phyloP scores from a whole-genome alignment of 2,888 invertebrate genomes.

The Lamellibrachia satsuma region DNA sequence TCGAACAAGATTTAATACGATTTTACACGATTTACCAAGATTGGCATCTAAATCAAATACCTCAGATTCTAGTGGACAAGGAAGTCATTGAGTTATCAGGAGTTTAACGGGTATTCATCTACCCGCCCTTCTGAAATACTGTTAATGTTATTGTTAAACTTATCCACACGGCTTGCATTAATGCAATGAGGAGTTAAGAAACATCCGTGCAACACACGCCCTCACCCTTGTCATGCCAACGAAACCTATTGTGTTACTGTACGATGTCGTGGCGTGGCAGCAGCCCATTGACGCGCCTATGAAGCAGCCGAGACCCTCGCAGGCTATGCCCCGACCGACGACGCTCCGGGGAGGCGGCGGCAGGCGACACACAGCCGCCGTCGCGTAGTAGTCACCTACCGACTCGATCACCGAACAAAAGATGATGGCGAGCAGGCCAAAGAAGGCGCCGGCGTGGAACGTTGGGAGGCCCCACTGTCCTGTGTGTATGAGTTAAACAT shows the following conservation, averaged over 20 bases:
- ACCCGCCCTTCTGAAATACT: no score
- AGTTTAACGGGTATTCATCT: no score
- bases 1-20: no score
- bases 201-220: not conserved
- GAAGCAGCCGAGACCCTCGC: not conserved
- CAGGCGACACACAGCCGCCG: constrained; percentile 14
- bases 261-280: constrained; percentile 85
- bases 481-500: not conserved
- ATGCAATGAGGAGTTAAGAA: not conserved
- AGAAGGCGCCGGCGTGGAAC: not conserved
- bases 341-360: constrained; percentile 30
- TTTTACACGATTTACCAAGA: no score
- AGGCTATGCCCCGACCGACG: constrained; percentile 62
- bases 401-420: constrained; percentile 26
- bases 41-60: no score
- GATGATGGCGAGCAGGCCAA: constrained; percentile 19
- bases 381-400: constrained; percentile 25
- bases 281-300: constrained; percentile 75
- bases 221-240: constrained; percentile 81
- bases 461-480: constrained; percentile 26
- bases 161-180: no score
- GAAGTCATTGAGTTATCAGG: no score
- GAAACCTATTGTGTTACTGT: constrained; percentile 86
- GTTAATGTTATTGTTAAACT: no score
- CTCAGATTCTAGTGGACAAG: no score